phyloP scores from a whole-genome alignment of 2,113 vertebrate species.

The Globicephala melas region DNA sequence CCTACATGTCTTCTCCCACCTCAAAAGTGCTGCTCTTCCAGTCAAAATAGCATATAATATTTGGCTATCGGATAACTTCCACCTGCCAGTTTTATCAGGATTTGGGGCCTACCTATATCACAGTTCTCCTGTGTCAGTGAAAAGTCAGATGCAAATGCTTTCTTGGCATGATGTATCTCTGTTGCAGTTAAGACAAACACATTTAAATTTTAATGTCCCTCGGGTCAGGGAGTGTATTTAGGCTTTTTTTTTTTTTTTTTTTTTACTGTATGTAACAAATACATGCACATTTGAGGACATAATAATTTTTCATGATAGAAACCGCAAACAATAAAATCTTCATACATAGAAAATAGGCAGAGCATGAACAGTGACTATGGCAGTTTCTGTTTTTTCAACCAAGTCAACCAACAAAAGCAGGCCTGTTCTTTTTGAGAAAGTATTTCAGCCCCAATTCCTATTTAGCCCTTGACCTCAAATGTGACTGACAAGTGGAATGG shows the following conservation, averaged over 20 bases:
- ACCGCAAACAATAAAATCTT: constrained; percentile 46
- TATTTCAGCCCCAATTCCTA: constrained; percentile 57
- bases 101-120: background rate
- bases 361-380: constrained; percentile 47
- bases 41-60: background rate
- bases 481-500: constrained; percentile 76
- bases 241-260: background rate
- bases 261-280: constrained; percentile 34
- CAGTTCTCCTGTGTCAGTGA: background rate
- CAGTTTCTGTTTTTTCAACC: constrained; percentile 56
- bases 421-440: constrained; percentile 71
- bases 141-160: constrained; percentile 39
- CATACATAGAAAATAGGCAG: constrained; percentile 33
- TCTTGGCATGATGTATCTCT: background rate
- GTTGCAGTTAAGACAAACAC: constrained; percentile 30
- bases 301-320: constrained; percentile 57
- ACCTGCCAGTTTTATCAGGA: background rate
- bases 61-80: background rate
- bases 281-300: background rate
- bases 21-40: background rate
- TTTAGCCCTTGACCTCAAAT: constrained; percentile 74
- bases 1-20: background rate
- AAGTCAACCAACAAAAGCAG: constrained; percentile 72
- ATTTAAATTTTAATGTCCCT: constrained; percentile 49
- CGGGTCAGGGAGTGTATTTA: constrained; percentile 1